phyloP scores from a whole-genome alignment of 2,888 invertebrate genomes.

The Apomyelois bistriatella region DNA sequence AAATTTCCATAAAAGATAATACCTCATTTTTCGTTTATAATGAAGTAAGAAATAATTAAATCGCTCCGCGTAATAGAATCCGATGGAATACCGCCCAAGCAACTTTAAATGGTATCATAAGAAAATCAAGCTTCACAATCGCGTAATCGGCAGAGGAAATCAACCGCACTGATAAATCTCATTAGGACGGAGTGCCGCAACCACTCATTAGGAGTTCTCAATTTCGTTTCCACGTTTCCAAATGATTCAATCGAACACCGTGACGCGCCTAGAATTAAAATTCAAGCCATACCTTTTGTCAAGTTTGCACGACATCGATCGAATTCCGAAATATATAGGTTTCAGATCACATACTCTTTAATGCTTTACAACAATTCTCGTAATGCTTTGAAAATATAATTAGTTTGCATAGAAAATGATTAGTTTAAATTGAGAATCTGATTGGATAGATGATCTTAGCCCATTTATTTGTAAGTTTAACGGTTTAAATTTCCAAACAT shows the following conservation, averaged over 20 bases:
- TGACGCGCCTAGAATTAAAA: conserved; percentile 37
- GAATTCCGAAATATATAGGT: neutral
- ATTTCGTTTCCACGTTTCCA: conserved; percentile 47
- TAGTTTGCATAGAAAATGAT: too few species aligned
- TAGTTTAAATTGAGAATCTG: too few species aligned
- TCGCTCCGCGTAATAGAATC: conserved; percentile 29
- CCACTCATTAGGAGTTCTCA: conserved; percentile 41
- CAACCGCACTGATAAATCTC: conserved; percentile 60
- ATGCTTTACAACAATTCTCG: too few species aligned
- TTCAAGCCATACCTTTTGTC: conserved; percentile 37
- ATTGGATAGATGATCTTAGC: too few species aligned
- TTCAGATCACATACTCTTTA: neutral
- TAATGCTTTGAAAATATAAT: too few species aligned
- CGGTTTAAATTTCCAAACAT: too few species aligned
- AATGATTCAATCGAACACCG: conserved; percentile 48
- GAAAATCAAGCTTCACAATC: conserved; percentile 54
- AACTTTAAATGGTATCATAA: conserved; percentile 46
- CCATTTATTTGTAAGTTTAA: too few species aligned
- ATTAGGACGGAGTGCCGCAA: conserved; percentile 48
- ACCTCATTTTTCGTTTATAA: conserved; percentile 8
- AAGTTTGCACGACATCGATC: conserved; percentile 40
- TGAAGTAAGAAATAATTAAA: conserved; percentile 11
- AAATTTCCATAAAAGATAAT: conserved; percentile 7
- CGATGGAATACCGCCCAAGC: conserved; percentile 15
- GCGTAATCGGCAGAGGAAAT: conserved; percentile 50